Conservation (phyloP, 2,888 invertebrate species). For the Heliconius aoede region DNA sequence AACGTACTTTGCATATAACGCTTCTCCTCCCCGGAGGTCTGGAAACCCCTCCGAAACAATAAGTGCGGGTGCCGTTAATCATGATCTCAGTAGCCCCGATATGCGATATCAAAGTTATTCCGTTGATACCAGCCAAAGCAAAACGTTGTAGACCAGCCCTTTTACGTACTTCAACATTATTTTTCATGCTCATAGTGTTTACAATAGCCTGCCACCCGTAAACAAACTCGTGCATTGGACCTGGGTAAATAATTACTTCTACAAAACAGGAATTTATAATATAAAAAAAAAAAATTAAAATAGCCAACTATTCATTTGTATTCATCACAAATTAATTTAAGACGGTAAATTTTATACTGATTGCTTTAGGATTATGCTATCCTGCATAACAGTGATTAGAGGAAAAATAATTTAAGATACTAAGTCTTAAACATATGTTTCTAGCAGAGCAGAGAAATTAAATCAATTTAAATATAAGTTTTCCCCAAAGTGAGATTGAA, state of each 20-base stretch:
- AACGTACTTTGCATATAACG: constrained; percentile 73
- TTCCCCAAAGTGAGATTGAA: not conserved
- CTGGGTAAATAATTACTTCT: constrained; percentile 50
- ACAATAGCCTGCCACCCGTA: constrained; percentile 81
- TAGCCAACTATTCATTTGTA: not conserved
- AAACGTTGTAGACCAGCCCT: constrained; percentile 77
- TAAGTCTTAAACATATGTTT: not conserved
- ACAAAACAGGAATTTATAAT: not conserved
- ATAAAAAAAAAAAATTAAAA: not conserved
- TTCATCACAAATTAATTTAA: not conserved
- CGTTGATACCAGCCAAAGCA: constrained; percentile 78
- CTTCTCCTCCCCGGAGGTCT: constrained; percentile 74
- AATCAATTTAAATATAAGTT: not conserved
- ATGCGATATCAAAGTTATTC: constrained; percentile 75
- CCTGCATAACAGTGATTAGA: not conserved
- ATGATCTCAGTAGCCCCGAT: constrained; percentile 80
- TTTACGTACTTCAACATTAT: constrained; percentile 79
- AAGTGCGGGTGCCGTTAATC: constrained; percentile 76
- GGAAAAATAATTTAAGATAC: too few species aligned
- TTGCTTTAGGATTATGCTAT: not conserved
- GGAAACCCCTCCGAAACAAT: constrained; percentile 77
- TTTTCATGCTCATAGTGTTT: constrained; percentile 81
- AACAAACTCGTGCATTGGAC: constrained; percentile 80
- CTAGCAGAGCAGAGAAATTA: not conserved
- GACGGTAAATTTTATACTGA: not conserved